phyloP scores from a whole-genome alignment of 2,113 vertebrate genomes.

The Eira barbara region DNA sequence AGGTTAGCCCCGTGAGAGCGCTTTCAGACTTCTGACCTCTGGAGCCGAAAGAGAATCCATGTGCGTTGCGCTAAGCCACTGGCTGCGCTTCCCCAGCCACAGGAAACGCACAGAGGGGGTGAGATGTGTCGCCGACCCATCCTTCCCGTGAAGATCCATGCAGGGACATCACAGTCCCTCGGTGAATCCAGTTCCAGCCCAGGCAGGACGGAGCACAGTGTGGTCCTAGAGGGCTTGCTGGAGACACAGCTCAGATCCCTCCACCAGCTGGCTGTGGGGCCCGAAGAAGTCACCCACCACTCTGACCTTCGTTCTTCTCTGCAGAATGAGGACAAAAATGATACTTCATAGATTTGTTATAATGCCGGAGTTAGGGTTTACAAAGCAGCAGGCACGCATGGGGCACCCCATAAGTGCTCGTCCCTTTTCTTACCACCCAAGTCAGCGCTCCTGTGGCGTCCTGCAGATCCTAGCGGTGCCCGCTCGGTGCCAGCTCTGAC shows the following conservation, averaged over 20 bases:
- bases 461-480: accelerated
- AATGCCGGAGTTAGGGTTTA: too few species aligned
- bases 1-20: not conserved
- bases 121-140: accelerated
- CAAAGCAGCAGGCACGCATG: accelerated
- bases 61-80: not conserved
- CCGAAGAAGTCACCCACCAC: not conserved
- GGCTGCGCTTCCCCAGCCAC: accelerated
- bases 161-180: accelerated
- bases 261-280: not conserved
- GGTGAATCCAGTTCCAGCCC: not conserved
- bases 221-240: not conserved
- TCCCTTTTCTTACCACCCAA: accelerated
- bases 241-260: not conserved
- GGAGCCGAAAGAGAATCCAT: accelerated
- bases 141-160: accelerated
- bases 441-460: accelerated
- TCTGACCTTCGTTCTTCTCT: not conserved
- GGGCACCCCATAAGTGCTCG: accelerated
- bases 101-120: accelerated
- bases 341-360: accelerated
- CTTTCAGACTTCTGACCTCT: not conserved
- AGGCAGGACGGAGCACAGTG: accelerated
- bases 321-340: not conserved
- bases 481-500: accelerated